Conservation (phyloP, 2,888 invertebrate genomes). For the Parelbella ahira region DNA sequence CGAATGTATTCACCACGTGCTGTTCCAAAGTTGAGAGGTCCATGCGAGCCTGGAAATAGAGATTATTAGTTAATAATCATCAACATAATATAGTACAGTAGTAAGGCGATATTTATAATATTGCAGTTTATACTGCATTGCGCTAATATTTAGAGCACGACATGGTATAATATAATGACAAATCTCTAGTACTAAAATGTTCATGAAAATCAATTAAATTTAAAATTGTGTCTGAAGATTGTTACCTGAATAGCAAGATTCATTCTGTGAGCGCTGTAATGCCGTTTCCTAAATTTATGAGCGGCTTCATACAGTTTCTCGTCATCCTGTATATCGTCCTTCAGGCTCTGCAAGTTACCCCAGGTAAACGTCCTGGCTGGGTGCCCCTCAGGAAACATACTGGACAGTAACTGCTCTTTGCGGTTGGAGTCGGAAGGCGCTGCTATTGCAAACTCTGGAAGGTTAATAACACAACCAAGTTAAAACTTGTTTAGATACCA, state of each 20-base stretch:
- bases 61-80: no score
- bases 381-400: conserved; percentile 83
- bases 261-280: conserved; percentile 95
- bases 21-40: conserved; percentile 83
- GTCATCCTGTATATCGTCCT: conserved; percentile 83
- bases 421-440: conserved; percentile 87
- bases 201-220: no score
- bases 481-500: no score
- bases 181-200: no score
- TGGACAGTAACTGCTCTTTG: conserved; percentile 87
- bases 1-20: conserved; percentile 84
- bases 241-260: conserved; percentile 90
- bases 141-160: no score
- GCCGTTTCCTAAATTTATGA: conserved; percentile 86
- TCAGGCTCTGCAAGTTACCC: conserved; percentile 89
- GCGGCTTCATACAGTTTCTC: conserved; percentile 83
- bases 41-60: conserved; percentile 80
- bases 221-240: no score
- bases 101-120: no score
- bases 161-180: no score
- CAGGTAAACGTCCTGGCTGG: conserved; percentile 90
- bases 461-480: no score
- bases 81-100: no score
- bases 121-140: no score
- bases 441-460: conserved; percentile 92